These are phyloP conservation scores for Drosophila quinaria DNA, from an alignment of 2,888 invertebrate species.

Conservation along the genomic window DNA sequence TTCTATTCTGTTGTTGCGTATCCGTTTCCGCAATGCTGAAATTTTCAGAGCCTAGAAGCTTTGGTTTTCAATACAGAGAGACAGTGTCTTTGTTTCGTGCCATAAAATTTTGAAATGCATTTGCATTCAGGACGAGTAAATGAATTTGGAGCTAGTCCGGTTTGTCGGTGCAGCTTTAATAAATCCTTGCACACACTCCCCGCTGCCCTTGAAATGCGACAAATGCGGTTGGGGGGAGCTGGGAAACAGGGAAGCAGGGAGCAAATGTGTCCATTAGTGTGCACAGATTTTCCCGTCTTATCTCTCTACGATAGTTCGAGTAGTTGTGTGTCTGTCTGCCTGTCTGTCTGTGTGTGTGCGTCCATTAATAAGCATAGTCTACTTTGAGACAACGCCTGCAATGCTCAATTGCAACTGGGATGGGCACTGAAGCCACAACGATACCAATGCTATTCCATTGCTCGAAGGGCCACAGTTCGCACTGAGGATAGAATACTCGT, in stretches of 20 bases:
- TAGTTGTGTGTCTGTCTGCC: neutral
- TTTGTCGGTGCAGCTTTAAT: conserved; percentile 41
- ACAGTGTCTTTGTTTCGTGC: conserved; percentile 15
- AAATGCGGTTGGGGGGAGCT: conserved; percentile 18
- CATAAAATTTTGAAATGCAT: conserved; percentile 39
- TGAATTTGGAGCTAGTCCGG: conserved; percentile 36
- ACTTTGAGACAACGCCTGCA: conserved; percentile 54
- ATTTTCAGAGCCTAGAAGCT: conserved; percentile 26
- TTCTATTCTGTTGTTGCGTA: conserved; percentile 19
- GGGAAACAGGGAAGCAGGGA: neutral
- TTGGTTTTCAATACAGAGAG: conserved; percentile 2
- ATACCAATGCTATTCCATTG: conserved; percentile 41
- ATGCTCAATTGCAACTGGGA: conserved; percentile 41
- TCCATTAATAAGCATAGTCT: conserved; percentile 61
- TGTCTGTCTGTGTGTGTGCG: conserved; percentile 18
- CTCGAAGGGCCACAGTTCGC: conserved; percentile 15
- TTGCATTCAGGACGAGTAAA: conserved; percentile 22
- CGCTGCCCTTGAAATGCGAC: conserved; percentile 14
- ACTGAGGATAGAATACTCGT: neutral
- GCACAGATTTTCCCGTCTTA: conserved; percentile 36
- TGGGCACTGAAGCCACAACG: conserved; percentile 31
- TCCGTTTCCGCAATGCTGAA: conserved; percentile 57
- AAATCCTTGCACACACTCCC: conserved; percentile 33
- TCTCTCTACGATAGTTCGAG: conserved; percentile 11
- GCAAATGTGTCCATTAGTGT: conserved; percentile 54